Evolutionary conservation across 1,140 invertebrate genomes (phyloP).

Genomic region (Battus philenor): DNA sequence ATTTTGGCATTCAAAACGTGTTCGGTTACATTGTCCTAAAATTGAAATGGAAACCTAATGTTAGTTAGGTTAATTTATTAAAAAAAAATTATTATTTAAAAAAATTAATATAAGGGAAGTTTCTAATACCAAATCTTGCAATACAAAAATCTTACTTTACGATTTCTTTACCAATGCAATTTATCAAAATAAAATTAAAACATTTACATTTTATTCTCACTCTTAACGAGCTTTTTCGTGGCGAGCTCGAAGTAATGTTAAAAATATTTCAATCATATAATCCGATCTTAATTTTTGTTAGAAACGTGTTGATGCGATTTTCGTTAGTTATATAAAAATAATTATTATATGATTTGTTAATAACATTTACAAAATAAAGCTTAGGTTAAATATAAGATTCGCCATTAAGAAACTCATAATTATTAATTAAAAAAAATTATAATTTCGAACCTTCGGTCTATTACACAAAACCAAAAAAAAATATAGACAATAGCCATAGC

Average conservation of each 20-base stretch:
- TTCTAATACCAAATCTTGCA: too few relatives aligned
- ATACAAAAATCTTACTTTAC: neutral
- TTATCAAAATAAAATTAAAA: too few relatives aligned
- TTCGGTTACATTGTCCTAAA: neutral
- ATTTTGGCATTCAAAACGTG: conserved; percentile 44
- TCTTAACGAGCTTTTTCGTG: too few relatives aligned
- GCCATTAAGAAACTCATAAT: neutral
- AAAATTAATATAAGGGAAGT: neutral
- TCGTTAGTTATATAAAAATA: neutral
- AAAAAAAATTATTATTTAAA: neutral
- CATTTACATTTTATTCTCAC: too few relatives aligned
- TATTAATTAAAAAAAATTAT: neutral
- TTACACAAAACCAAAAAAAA: conserved; percentile 2
- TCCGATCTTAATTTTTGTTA: too few relatives aligned
- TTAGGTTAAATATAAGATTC: conserved; percentile 10
- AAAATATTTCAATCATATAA: too few relatives aligned
- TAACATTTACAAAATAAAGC: conserved; percentile 6
- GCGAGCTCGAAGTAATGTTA: too few relatives aligned
- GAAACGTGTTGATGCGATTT: too few relatives aligned
- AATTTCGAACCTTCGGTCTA: neutral
- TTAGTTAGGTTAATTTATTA: neutral
- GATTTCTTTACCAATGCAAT: neutral
- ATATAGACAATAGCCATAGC: neutral
- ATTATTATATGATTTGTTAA: neutral
- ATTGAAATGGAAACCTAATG: neutral